Conservation (phyloP, 2,888 invertebrate species). For the Xylota sylvarum region DNA sequence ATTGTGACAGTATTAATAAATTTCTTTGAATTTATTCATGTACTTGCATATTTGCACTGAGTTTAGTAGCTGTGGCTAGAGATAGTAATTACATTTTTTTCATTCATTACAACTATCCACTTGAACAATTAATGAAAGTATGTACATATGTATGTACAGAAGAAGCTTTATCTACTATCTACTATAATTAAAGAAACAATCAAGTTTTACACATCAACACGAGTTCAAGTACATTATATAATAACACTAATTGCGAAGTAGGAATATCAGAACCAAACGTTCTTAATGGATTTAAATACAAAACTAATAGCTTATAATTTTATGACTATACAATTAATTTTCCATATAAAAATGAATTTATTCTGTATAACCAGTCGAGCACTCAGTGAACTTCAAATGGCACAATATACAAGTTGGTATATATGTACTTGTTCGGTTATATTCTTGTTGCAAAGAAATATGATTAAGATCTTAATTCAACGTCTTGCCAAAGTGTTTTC, state of each 20-base stretch:
- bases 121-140: background rate
- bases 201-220: background rate
- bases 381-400: slow-evolving; percentile 3
- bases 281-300: slow-evolving; percentile 6
- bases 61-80: no score
- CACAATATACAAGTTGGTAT: background rate
- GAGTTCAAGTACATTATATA: background rate
- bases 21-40: no score
- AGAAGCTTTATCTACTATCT: background rate
- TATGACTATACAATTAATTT: slow-evolving; percentile 6
- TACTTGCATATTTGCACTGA: no score
- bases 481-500: background rate
- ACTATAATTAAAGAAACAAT: slow-evolving; percentile 1
- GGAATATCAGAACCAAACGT: background rate
- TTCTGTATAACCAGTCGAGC: background rate
- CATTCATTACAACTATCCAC: no score
- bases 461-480: background rate
- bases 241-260: background rate
- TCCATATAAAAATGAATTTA: slow-evolving; percentile 10
- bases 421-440: background rate
- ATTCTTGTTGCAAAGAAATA: background rate
- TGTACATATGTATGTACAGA: background rate
- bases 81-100: no score
- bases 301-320: slow-evolving; percentile 15
- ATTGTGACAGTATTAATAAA: no score